Percentiles rank a stretch among this genome's conserved stretches.
phyloP scores from a whole-genome alignment of 2,797 vertebrate genomes.

The Microctenopoma stevenorrisi region DNA sequence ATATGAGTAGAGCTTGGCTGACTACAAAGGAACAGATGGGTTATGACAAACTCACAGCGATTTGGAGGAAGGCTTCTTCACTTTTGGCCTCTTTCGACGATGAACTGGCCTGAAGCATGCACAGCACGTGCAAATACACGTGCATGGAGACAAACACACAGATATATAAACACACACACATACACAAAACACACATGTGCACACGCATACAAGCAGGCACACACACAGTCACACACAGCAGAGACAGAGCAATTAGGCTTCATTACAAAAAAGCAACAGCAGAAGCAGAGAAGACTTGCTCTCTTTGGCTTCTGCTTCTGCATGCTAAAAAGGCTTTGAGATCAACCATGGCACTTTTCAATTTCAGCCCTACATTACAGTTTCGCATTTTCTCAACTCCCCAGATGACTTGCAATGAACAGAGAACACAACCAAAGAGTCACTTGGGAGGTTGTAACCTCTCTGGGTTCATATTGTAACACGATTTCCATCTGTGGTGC shows the following conservation, averaged over 20 bases:
- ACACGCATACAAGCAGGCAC: conserved; percentile 21
- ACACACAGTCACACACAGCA: conserved; percentile 78
- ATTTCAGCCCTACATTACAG: conserved; percentile 41
- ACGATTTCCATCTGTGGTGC: conserved; percentile 61
- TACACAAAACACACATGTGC: conserved; percentile 5
- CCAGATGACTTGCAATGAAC: conserved; percentile 34
- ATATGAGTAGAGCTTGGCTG: conserved; percentile 64
- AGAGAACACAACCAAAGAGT: conserved; percentile 58
- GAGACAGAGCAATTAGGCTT: conserved; percentile 77
- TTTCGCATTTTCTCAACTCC: conserved; percentile 39
- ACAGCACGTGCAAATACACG: conserved; percentile 47
- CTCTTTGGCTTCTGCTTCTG: conserved; percentile 49
- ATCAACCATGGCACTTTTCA: conserved; percentile 37
- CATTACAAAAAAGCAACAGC: conserved; percentile 56
- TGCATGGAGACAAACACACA: conserved; percentile 76
- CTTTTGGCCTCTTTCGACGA: conserved; percentile 97
- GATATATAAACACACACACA: conserved; percentile 54
- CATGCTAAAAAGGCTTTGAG: conserved; percentile 60
- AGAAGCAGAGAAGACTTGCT: conserved; percentile 59
- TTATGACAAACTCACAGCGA: conserved; percentile 92
- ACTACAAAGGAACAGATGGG: conserved; percentile 78
- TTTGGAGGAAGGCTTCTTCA: conserved; percentile 95
- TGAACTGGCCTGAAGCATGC: conserved; percentile 93
- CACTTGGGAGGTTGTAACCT: conserved; percentile 49
- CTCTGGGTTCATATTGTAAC: conserved; percentile 49